Conservation (phyloP, 2,113 vertebrate genomes). For the Cettia cetti region DNA sequence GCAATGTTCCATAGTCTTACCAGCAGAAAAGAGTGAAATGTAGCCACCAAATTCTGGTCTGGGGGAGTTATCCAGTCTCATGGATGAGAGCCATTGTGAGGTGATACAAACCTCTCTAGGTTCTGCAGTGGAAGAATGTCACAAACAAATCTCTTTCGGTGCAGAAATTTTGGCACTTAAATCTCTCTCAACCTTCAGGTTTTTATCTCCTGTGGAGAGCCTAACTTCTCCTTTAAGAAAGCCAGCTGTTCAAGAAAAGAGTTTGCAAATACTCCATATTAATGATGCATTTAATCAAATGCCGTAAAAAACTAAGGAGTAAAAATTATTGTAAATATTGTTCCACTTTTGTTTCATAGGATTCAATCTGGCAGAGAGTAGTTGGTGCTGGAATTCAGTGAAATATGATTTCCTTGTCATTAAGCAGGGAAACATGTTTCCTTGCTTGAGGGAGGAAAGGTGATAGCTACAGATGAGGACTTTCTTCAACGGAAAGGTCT, state of each 20-base stretch:
- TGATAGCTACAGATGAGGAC: not conserved
- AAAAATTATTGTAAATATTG: not conserved
- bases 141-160: not conserved
- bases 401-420: not conserved
- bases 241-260: not conserved
- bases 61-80: not conserved
- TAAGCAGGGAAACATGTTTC: not conserved
- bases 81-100: not conserved
- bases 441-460: not conserved
- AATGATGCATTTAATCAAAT: not conserved
- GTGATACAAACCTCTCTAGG: rapidly evolving
- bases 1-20: not conserved
- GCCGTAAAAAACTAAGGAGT: not conserved
- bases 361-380: not conserved
- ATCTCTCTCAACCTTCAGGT: not conserved
- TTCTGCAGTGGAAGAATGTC: not conserved
- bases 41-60: not conserved
- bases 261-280: not conserved
- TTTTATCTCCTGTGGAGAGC: not conserved
- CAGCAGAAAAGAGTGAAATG: not conserved
- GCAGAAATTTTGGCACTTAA: not conserved
- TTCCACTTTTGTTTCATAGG: not conserved
- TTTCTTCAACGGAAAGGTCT: not conserved
- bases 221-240: not conserved
- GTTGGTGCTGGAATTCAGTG: not conserved